Evolutionary conservation across 2,797 vertebrate genomes (phyloP).

Genomic region (Spinibarbus caldwelli): DNA sequence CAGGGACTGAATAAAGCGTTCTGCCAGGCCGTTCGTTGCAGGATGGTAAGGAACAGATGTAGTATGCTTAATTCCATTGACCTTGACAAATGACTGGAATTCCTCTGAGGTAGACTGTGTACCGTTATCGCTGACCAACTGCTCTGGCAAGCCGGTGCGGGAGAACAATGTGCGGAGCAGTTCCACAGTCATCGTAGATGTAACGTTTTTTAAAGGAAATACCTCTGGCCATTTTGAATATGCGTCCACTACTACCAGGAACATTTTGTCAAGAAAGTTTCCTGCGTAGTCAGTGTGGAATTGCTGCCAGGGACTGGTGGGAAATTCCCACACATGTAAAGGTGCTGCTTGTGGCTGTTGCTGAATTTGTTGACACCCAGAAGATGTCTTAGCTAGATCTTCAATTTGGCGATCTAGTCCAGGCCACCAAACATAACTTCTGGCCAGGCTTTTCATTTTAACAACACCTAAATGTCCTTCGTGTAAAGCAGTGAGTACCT

Average conservation of each 20-base stretch:
- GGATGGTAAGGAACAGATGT: conserved; percentile 45
- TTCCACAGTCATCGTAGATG: neutral
- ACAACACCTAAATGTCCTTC: conserved; percentile 37
- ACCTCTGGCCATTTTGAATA: conserved; percentile 37
- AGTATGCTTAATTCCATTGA: conserved; percentile 40
- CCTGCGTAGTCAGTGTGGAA: conserved; percentile 1
- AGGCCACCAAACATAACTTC: conserved; percentile 43
- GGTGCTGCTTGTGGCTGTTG: conserved; percentile 45
- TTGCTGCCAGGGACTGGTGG: conserved; percentile 54
- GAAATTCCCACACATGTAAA: conserved; percentile 64
- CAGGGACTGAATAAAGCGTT: conserved; percentile 56
- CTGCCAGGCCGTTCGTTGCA: conserved; percentile 14
- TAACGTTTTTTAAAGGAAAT: conserved; percentile 22
- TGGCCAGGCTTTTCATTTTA: conserved; percentile 43
- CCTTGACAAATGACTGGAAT: neutral
- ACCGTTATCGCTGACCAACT: conserved; percentile 54
- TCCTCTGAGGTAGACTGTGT: conserved; percentile 38
- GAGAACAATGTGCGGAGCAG: conserved; percentile 34
- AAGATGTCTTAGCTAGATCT: conserved; percentile 35
- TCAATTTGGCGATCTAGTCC: conserved; percentile 37
- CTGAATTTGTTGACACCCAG: conserved; percentile 42
- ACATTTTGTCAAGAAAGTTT: conserved; percentile 31
- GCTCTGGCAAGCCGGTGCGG: conserved; percentile 24
- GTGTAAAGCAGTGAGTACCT: conserved; percentile 24
- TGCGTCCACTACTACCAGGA: conserved; percentile 22